Evolutionary conservation across 1,140 invertebrate genomes (phyloP).

Genomic region (Ceratina japonica): DNA sequence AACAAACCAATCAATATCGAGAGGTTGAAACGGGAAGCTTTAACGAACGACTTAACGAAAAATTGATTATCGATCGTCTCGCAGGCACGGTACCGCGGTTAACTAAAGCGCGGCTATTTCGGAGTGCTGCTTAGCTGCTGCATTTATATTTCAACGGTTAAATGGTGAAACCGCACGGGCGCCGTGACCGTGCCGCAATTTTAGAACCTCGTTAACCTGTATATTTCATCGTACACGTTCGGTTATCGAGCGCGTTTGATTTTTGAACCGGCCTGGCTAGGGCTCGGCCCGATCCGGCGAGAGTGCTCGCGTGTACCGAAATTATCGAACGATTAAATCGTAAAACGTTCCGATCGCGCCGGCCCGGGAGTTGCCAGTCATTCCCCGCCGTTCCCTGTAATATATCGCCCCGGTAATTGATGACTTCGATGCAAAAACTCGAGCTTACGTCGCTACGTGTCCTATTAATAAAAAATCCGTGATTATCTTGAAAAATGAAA

Average conservation of each 20-base stretch:
- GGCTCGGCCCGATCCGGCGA: not conserved
- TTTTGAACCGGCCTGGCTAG: not conserved
- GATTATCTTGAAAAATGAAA: no score
- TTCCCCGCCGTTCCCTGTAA: no score
- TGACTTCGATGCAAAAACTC: no score
- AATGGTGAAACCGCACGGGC: not conserved
- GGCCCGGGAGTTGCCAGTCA: no score
- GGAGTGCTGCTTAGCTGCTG: constrained; percentile 8
- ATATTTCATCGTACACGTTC: constrained; percentile 24
- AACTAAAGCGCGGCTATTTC: not conserved
- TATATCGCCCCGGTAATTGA: no score
- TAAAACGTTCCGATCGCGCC: not conserved
- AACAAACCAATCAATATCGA: not conserved
- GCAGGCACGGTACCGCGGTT: not conserved
- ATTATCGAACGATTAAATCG: not conserved
- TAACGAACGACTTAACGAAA: constrained; percentile 15
- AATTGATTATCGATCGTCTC: constrained; percentile 11
- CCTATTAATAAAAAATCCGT: no score
- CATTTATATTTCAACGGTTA: constrained; percentile 36
- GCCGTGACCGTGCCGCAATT: not conserved
- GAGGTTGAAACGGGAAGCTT: no score
- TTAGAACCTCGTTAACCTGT: constrained; percentile 22
- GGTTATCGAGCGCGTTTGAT: constrained; percentile 16
- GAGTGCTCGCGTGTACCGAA: not conserved
- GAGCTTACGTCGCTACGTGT: no score